Conservation (phyloP, 2,113 vertebrate species). For the Conger conger region DNA sequence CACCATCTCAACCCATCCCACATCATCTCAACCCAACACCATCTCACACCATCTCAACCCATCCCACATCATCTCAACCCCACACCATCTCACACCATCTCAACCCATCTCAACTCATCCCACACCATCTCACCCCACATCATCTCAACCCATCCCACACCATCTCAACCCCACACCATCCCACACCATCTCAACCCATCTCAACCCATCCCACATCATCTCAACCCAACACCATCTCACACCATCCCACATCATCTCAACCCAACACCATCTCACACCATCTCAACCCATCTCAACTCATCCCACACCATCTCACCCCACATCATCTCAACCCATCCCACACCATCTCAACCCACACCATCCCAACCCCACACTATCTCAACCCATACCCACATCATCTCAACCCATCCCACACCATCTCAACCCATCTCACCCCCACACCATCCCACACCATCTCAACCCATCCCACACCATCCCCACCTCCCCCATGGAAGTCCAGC, state of each 20-base stretch:
- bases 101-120: no score
- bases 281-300: no score
- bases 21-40: constrained; percentile 70
- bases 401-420: constrained; percentile 73
- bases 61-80: constrained; percentile 73
- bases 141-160: constrained; percentile 73
- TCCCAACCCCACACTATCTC: no score
- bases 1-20: constrained; percentile 71
- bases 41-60: constrained; percentile 74
- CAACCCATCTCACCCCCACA: no score
- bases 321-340: constrained; percentile 73
- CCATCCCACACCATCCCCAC: constrained; percentile 71
- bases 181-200: constrained; percentile 73
- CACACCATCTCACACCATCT: constrained; percentile 76
- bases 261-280: constrained; percentile 76
- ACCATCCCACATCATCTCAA: constrained; percentile 70
- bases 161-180: no score
- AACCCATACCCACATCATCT: constrained; percentile 75
- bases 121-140: constrained; percentile 69
- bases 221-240: no score
- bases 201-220: constrained; percentile 75
- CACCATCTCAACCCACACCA: constrained; percentile 71
- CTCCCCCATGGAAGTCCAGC: constrained; percentile 33
- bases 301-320: no score
- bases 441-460: constrained; percentile 73